A percentile compares a stretch with the other conserved stretches of the same genome.
Conservation (phyloP, 2,888 invertebrate species). For the Drosophila monieri region DNA sequence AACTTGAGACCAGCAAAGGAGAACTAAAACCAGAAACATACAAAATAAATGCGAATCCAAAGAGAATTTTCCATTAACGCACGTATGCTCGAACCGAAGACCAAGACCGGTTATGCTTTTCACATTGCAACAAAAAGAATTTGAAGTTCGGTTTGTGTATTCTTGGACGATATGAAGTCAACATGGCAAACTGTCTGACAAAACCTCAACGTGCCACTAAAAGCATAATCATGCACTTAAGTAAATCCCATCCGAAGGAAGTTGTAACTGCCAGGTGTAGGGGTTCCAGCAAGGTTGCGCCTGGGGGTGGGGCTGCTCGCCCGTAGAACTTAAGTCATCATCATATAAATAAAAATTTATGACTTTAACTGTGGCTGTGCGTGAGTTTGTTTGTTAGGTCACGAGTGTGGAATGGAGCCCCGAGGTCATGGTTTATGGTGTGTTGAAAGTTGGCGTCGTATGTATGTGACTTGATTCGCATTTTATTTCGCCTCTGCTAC, state of each 20-base stretch:
- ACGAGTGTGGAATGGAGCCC: slow-evolving; percentile 35
- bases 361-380: slow-evolving; percentile 52
- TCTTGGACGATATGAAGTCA: slow-evolving; percentile 32
- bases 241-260: slow-evolving; percentile 59
- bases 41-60: slow-evolving; percentile 17
- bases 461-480: slow-evolving; percentile 49
- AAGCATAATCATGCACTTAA: slow-evolving; percentile 79
- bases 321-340: slow-evolving; percentile 77
- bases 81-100: slow-evolving; percentile 33
- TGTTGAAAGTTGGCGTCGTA: slow-evolving; percentile 10
- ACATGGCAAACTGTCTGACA: slow-evolving; percentile 67
- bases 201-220: slow-evolving; percentile 78
- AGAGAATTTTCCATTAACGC: slow-evolving; percentile 44
- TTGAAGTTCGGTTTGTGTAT: slow-evolving; percentile 13
- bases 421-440: slow-evolving; percentile 23
- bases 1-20: slow-evolving; percentile 23
- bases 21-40: slow-evolving; percentile 23
- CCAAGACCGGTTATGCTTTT: slow-evolving; percentile 18
- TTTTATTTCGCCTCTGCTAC: slow-evolving; percentile 15
- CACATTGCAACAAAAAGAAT: slow-evolving; percentile 23
- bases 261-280: slow-evolving; percentile 19
- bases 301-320: slow-evolving; percentile 38
- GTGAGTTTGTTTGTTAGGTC: slow-evolving; percentile 43
- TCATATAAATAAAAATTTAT: slow-evolving; percentile 77
- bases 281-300: not conserved